Conservation (phyloP, 2,797 vertebrate genomes). For the Tokudaia tokunoshimensis region DNA sequence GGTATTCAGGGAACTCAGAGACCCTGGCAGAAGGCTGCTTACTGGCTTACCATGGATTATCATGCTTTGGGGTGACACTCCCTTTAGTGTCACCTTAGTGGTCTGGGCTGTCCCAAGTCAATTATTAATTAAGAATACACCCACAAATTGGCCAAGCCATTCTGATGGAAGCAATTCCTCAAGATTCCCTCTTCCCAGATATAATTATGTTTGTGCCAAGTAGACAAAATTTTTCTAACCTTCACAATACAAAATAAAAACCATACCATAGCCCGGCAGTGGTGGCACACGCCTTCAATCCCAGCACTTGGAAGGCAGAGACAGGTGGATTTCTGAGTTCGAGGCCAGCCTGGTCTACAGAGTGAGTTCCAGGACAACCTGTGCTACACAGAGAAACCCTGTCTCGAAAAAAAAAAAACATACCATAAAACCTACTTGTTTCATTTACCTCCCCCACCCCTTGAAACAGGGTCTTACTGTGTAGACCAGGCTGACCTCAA, state of each 20-base stretch:
- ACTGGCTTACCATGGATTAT: not conserved
- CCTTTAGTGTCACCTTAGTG: not conserved
- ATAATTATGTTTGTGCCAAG: not conserved
- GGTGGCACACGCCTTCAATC: too few relatives aligned
- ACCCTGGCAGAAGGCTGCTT: not conserved
- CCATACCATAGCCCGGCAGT: not conserved
- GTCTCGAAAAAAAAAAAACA: too few relatives aligned
- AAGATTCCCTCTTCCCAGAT: not conserved
- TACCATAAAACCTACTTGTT: not conserved
- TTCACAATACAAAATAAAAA: constrained; percentile 4
- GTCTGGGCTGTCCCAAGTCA: not conserved
- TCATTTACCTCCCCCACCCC: not conserved
- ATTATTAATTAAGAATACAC: not conserved
- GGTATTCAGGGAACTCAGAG: not conserved
- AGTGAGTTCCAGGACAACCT: too few relatives aligned
- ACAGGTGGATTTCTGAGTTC: too few relatives aligned
- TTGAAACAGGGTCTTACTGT: not conserved
- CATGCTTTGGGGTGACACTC: not conserved
- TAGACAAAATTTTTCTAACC: constrained; percentile 11
- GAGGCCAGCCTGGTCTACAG: too few relatives aligned
- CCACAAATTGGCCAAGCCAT: not conserved
- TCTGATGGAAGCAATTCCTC: not conserved
- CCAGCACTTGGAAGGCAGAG: too few relatives aligned
- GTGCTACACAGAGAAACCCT: too few relatives aligned
- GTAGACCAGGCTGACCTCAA: not conserved